Evolutionary conservation across 1,140 invertebrate species (phyloP), one percentile per base, ranked within the genome.

Genomic region (Cepaea nemoralis): DNA sequence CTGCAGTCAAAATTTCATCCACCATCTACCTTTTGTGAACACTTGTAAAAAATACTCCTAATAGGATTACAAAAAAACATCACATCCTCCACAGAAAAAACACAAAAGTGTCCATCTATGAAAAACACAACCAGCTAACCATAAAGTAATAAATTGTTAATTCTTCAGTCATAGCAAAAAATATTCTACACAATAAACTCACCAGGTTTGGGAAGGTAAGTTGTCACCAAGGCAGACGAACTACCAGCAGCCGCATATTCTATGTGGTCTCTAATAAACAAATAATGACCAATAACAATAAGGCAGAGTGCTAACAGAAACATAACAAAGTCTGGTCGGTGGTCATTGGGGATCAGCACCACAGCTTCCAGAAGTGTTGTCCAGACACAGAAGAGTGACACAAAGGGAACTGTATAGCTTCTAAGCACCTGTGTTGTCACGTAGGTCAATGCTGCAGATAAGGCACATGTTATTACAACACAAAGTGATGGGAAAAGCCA

Each of bases 401-500:
- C 31, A 22, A 45, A 80, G 0, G 83, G 59, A 48, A 85, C n/a
- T 27, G 27, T 55, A 27, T 48, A 77, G 22, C 24, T 45, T 42
- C 82, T 80, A 22, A 85, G 70, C 16, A 85, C 27, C 1, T 71
- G 33, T 45, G 80, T 63, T 5, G 82, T 83, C 16, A 83, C 45
- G 42, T 82, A 83, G 45, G 81, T 22, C 75, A 73, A 55, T 27
- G 66, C 50, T 12, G 79, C 77, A 22, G 82, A 83, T 6, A 83
- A 74, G 39, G 77, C 67, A 79, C 81, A 82, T 0, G 84, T 48
- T 19, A 83, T 37, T 0, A 82, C 14, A 2, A 81, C 77, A 74
- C 81, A 85, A 75, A 83, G 45, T 27, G 80, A 39, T 6, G 84
- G 84, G 12, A 82, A 39, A 8, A 76, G 50, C 81, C 79, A 84